These are phyloP conservation scores for Gyps fulvus DNA, from an alignment of 2,113 vertebrate genomes.

Conservation along the genomic window DNA sequence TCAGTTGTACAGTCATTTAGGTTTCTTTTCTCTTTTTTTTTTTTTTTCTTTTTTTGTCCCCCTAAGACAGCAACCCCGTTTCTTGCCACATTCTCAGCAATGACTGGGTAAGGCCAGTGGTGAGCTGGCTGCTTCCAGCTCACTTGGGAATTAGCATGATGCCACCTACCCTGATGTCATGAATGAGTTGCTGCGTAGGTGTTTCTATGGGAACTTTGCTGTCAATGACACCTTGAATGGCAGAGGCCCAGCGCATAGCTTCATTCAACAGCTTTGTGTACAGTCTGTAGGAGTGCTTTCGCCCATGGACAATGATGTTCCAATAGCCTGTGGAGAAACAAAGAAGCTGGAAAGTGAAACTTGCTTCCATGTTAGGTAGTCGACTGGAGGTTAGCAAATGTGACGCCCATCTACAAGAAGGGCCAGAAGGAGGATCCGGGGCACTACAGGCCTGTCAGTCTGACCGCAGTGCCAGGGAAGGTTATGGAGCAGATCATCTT, in stretches of 20 bases:
- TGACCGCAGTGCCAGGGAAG: accelerated
- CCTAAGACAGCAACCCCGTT: neutral
- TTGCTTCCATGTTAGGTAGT: neutral
- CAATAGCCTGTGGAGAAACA: conserved; percentile 80
- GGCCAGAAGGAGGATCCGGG: neutral
- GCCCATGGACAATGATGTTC: conserved; percentile 88
- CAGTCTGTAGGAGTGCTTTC: conserved; percentile 88
- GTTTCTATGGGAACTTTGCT: conserved; percentile 91
- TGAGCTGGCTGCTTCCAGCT: neutral
- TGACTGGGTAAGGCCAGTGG: neutral
- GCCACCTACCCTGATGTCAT: conserved; percentile 85
- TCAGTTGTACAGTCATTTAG: neutral
- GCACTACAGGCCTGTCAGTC: neutral
- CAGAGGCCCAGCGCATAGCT: conserved; percentile 89
- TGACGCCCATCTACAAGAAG: neutral
- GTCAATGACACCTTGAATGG: conserved; percentile 90
- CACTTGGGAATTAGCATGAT: neutral
- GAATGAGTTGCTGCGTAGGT: conserved; percentile 90
- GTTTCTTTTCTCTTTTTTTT: neutral
- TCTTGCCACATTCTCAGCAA: neutral
- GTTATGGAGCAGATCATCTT: neutral
- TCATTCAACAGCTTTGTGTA: conserved; percentile 90
- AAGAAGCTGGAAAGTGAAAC: neutral
- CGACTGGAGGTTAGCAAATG: neutral
- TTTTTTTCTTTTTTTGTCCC: too few species aligned